phyloP scores from a whole-genome alignment of 2,888 invertebrate species.

The Cinara cedri region DNA sequence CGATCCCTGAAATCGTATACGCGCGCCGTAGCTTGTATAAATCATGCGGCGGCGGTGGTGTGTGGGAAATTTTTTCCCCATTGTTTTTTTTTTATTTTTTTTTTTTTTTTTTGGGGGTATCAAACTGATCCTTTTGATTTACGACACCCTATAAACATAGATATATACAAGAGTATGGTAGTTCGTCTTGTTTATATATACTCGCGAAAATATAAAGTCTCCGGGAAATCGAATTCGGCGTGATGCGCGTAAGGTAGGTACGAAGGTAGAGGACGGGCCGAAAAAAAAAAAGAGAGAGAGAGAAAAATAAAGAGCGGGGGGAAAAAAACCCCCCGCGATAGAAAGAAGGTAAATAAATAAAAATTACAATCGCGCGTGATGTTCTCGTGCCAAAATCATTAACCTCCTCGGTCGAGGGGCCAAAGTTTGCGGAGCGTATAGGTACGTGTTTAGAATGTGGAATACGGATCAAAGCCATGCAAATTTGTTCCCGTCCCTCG shows the following conservation, averaged over 20 bases:
- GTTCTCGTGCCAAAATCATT: constrained; percentile 53
- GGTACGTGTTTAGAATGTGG: constrained; percentile 52
- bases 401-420: constrained; percentile 15
- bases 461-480: constrained; percentile 53
- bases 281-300: too few relatives aligned
- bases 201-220: constrained; percentile 11
- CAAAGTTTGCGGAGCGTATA: constrained; percentile 35
- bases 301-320: background rate
- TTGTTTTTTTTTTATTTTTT: background rate
- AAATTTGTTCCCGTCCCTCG: constrained; percentile 54
- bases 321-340: too few relatives aligned
- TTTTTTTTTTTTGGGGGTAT: background rate
- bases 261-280: background rate
- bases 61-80: constrained; percentile 32
- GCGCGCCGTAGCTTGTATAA: constrained; percentile 38
- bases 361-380: constrained; percentile 14
- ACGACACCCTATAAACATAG: constrained; percentile 25
- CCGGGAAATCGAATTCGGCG: constrained; percentile 34
- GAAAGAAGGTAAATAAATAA: constrained; percentile 48
- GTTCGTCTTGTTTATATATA: constrained; percentile 40
- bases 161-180: background rate
- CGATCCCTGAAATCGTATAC: constrained; percentile 11
- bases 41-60: constrained; percentile 20
- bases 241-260: background rate
- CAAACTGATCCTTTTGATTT: constrained; percentile 40